Evolutionary conservation across 1,140 invertebrate species (phyloP), one percentile per base, ranked within the genome.

Genomic region (Dreissena rostriformis): DNA sequence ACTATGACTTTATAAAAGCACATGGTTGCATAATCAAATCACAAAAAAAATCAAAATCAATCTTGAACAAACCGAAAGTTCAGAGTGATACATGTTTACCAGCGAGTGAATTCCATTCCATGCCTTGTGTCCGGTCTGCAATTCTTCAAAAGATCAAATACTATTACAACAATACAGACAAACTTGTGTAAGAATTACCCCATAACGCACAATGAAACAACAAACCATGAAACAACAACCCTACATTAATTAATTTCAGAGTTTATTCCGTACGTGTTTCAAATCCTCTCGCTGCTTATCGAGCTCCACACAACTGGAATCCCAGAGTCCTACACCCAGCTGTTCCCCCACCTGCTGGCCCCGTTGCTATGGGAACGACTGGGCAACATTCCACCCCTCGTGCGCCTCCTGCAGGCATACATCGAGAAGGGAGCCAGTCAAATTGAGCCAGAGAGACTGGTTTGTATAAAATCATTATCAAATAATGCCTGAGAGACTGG

Each of bases 181-280:
- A 39, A 39, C 39, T 5, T 39, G 8, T 39, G 8, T 39, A n/a
- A n/a, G n/a, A n/a, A n/a, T n/a, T n/a, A n/a, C n/a, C n/a, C n/a
- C n/a, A n/a, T n/a, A n/a, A n/a, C n/a, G n/a, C n/a, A n/a, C n/a
- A n/a, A 39, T 39, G 39, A 8, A 39, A 39, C 2, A 39, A 39
- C 39, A 39, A 39, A 39, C 39, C 2, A 39, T 39, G 39, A n/a
- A n/a, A n/a, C n/a, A n/a, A n/a, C n/a, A n/a, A 8, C 39, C 39
- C 39, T 5, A 39, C 39, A 39, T 57, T 72, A 83, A 84, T 82
- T 24, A 8, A 71, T 89, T 87, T 61, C 90, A 97, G 98, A 99
- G 94, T 99, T 99, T 95, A 96, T 99, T 93, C 98, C 98, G 0
- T 99, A 99, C 93, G 97, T 98, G 53, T 99, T 99, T 93, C 98